These are phyloP conservation scores for Reticulitermes speratus DNA, from an alignment of 1,140 invertebrate species.

Conservation along the genomic window DNA sequence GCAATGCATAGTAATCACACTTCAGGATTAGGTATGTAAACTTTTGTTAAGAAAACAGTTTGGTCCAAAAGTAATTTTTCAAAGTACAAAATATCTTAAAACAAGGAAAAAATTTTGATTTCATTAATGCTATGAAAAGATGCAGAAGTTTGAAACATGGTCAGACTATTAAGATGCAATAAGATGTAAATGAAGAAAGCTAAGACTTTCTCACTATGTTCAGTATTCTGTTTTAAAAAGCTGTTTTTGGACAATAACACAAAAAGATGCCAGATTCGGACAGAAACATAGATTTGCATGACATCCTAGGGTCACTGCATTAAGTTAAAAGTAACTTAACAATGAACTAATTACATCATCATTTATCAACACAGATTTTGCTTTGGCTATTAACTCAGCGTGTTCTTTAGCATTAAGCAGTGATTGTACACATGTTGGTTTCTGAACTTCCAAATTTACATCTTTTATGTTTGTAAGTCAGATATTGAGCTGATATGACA, in stretches of 20 bases:
- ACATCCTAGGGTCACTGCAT: too few relatives aligned
- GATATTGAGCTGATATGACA: too few relatives aligned
- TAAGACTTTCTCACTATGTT: background rate
- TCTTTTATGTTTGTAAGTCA: too few relatives aligned
- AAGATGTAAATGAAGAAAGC: background rate
- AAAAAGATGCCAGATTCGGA: too few relatives aligned
- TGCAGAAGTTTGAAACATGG: background rate
- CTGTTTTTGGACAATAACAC: background rate
- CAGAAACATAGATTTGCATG: too few relatives aligned
- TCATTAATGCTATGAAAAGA: background rate
- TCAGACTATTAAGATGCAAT: background rate
- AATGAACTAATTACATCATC: too few relatives aligned
- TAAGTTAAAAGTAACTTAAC: too few relatives aligned
- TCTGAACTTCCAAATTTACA: too few relatives aligned
- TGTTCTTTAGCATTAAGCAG: too few relatives aligned
- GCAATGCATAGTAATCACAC: background rate
- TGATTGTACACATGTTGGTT: too few relatives aligned
- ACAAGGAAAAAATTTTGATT: background rate
- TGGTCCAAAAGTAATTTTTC: slow-evolving; percentile 1
- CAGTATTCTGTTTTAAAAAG: background rate
- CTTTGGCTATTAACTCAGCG: too few relatives aligned
- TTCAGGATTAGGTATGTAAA: background rate
- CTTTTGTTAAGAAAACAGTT: background rate
- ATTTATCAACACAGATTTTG: too few relatives aligned
- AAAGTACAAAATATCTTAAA: background rate